These are phyloP conservation scores for Habroteleia sp. DNA, from an alignment of 2,888 invertebrate genomes.

Conservation along the genomic window DNA sequence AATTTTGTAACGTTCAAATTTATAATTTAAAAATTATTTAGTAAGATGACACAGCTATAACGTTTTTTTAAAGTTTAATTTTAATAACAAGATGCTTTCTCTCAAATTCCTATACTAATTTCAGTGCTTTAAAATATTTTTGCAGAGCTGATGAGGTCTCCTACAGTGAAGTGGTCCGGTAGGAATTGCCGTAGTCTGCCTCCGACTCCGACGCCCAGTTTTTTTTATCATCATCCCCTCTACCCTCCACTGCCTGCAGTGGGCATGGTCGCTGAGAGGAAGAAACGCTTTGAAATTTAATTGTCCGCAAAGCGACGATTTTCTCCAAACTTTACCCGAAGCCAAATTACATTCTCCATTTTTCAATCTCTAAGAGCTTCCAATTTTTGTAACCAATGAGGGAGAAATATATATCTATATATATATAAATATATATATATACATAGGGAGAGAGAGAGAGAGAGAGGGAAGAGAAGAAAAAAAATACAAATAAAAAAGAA, in stretches of 20 bases:
- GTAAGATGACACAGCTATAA: neutral
- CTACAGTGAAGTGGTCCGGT: conserved; percentile 79
- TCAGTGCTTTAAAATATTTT: conserved; percentile 64
- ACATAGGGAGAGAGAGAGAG: conserved; percentile 1
- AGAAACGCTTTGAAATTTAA: conserved; percentile 86
- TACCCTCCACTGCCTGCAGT: conserved; percentile 82
- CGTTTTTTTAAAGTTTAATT: conserved; percentile 28
- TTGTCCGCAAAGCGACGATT: conserved; percentile 48
- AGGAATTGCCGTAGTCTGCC: conserved; percentile 81
- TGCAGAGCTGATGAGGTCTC: conserved; percentile 84
- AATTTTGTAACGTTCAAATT: neutral
- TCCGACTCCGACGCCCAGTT: conserved; percentile 76
- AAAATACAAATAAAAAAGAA: conserved; percentile 1
- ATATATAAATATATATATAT: neutral
- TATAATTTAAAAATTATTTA: neutral
- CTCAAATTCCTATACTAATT: conserved; percentile 39
- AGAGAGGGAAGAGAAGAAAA: neutral
- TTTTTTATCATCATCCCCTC: conserved; percentile 76
- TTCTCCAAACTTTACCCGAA: conserved; percentile 29
- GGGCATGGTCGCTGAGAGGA: conserved; percentile 89
- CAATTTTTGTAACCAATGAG: conserved; percentile 20
- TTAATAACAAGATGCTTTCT: conserved; percentile 29
- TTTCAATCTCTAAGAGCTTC: conserved; percentile 13
- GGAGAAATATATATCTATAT: neutral
- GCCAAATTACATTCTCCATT: conserved; percentile 11